Base-by-base conservation (phyloP, 2,797 vertebrate genomes). In the Peromyscus melanophrys region DNA sequence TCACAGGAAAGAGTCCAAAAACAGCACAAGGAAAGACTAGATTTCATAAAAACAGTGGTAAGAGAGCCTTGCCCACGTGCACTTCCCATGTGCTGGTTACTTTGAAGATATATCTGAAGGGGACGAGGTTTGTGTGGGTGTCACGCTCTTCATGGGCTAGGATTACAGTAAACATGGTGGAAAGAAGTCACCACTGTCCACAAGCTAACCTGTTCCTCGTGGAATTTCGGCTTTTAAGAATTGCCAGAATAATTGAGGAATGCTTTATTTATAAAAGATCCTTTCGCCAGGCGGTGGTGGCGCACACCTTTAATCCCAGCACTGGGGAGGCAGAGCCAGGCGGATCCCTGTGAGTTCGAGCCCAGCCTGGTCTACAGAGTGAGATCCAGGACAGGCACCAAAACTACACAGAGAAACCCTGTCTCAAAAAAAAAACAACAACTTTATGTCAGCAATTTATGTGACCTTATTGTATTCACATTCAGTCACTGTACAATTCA, bases 41-140 rank as follows among this genome's bases (percentile, higher is more conserved):
- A 31, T 98, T 98, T 97, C 98, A 95, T 88, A 98, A 98, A 90
- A 98, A 90, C 90, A 97, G 85, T 14, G 98, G 98, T 98, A 97
- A 98, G 98, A 69, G 25, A 2, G 3, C 1, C 4, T 43, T 2
- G 0, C 5, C 29, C 10, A 0, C 43, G 1, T 6, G 19, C 55
- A 14, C 55, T 69, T 94, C 31, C 27, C 14, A 0, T n/a, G 11
- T 34, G 7, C 43, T 85, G 76, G 29, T 40, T 4, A 46, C 29
- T 73, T 71, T 77, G 6, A 65, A 14, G n/a, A 0, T 46, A 0
- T 27, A 29, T 65, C 25, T 6, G 31, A 4, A 2, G 37, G 25
- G 7, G 29, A 9, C 5, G 0, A 6, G 25, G 7, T 31, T 12
- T 52, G 12, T 67, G 59, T 71, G 81, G 57, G 61, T 86, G 55